phyloP scores from a whole-genome alignment of 2,888 invertebrate genomes.

The Encarsia formosa region DNA sequence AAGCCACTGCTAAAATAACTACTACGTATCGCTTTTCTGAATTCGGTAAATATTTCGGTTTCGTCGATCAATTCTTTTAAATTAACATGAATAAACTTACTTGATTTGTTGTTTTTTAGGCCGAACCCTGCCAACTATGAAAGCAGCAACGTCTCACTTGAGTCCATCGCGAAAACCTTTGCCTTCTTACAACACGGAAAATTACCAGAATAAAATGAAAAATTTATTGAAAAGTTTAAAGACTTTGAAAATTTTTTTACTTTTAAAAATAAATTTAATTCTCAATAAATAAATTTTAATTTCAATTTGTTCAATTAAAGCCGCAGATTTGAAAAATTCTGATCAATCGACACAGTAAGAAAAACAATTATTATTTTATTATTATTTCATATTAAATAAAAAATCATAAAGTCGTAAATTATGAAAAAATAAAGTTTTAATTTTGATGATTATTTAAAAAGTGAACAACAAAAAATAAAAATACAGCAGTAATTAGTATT shows the following conservation, averaged over 20 bases:
- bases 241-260: too few species aligned
- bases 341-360: too few species aligned
- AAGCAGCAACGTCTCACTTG: conserved; percentile 12
- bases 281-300: neutral
- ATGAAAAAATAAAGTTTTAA: neutral
- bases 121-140: conserved; percentile 10
- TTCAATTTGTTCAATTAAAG: neutral
- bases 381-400: neutral
- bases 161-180: conserved; percentile 12
- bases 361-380: neutral
- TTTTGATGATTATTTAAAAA: neutral
- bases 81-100: neutral
- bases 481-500: too few species aligned
- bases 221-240: neutral
- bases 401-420: neutral
- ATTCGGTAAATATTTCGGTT: conserved; percentile 12
- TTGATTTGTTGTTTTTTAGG: conserved; percentile 1
- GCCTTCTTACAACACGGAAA: conserved; percentile 9
- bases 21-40: conserved; percentile 14
- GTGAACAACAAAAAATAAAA: too few species aligned
- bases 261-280: too few species aligned
- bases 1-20: conserved; percentile 3
- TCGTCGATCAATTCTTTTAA: neutral
- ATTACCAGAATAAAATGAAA: conserved; percentile 1
- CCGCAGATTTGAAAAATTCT: neutral